Evolutionary conservation across 2,797 vertebrate genomes (phyloP), one percentile per base, ranked within the genome.

Genomic region (Peromyscus attwateri): DNA sequence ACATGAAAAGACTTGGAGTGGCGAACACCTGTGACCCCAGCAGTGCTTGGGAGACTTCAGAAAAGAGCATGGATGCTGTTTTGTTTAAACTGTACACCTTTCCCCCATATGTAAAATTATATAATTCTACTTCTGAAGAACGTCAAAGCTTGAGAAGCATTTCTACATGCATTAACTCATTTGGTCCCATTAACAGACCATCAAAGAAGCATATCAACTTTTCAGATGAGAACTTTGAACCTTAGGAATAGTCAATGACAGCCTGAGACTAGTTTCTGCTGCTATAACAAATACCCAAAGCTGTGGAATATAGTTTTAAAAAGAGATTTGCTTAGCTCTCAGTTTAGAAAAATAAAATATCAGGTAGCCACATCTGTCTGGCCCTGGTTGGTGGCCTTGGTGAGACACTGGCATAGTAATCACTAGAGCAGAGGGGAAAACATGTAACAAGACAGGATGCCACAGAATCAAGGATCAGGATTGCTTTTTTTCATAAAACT

Each of bases 81-180:
- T 68, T 23, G 82, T 66, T 46, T 34, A 66, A 62, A 23, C 29
- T 40, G 23, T 14, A 68, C 0, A 8, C 43, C 37, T 34, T 62
- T 89, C 25, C 6, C 37, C 57, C 81, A 29, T 68, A 4, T 4
- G 14, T 7, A 34, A 66, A 62, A 84, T 34, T 81, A 73, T 4
- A 92, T 57, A 93, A 87, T 11, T 70, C 43, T 84, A 89, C 70
- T 81, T 52, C 71, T 52, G 82, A 89, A 91, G 19, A 89, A 64
- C 16, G 21, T 64, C 23, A 43, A n/a, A 11, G 3, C 75, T 68
- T 66, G 71, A 49, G 43, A 77, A 49, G 9, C 16, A 68, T 75
- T 93, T 82, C 64, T 84, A 75, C 25, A 68, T 27, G 57, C 40
- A 75, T n/a, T 16, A 71, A 27, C 37, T 95, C 82, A 77, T 71